Conservation (phyloP, 2,888 invertebrate genomes). For the Eristalinus aeneus region DNA sequence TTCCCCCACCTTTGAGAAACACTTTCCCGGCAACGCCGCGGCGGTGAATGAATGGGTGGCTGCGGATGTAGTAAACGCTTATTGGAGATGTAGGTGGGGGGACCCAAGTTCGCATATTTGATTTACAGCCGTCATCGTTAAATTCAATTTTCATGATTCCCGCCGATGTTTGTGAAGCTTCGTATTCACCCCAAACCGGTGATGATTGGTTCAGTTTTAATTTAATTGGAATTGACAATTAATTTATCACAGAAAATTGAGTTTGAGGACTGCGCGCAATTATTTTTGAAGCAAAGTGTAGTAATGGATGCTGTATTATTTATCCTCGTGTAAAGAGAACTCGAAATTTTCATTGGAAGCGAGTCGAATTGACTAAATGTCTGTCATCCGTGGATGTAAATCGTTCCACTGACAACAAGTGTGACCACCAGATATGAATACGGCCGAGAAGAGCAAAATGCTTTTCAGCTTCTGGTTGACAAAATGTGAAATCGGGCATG, state of each 20-base stretch:
- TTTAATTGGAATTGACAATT: conserved; percentile 65
- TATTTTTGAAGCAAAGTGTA: conserved; percentile 49
- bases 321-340: neutral
- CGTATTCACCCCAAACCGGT: neutral
- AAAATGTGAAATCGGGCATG: conserved; percentile 53
- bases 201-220: conserved; percentile 38
- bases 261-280: conserved; percentile 46
- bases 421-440: conserved; percentile 34
- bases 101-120: conserved; percentile 39
- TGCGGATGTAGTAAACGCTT: conserved; percentile 21
- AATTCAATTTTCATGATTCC: conserved; percentile 64
- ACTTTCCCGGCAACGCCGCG: neutral
- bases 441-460: conserved; percentile 8
- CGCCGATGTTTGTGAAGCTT: conserved; percentile 32
- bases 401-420: conserved; percentile 35
- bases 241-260: conserved; percentile 59
- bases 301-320: conserved; percentile 53
- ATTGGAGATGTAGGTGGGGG: conserved; percentile 14
- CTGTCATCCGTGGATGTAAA: conserved; percentile 30
- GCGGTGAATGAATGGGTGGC: neutral
- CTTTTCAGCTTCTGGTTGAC: conserved; percentile 28
- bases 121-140: conserved; percentile 61
- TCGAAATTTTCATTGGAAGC: neutral
- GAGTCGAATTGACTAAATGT: conserved; percentile 26
- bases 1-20: neutral